Conservation (phyloP, 1,140 invertebrate species). For the Drosophila kepulauana region DNA sequence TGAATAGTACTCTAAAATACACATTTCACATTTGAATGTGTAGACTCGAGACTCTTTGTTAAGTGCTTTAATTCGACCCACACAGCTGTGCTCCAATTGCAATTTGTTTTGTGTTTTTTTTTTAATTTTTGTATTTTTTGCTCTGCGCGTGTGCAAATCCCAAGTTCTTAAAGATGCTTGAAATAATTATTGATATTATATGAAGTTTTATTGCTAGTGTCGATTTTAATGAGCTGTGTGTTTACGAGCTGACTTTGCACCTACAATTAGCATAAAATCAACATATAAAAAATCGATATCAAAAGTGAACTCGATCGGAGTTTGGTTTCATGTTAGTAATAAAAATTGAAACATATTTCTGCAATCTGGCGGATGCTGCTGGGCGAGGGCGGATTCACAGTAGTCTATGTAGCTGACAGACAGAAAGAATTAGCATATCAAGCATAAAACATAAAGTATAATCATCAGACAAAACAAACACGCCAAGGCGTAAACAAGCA, state of each 20-base stretch:
- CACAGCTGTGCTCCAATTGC: constrained; percentile 20
- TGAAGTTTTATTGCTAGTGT: constrained; percentile 27
- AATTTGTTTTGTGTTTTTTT: constrained; percentile 1
- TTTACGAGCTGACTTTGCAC: constrained; percentile 62
- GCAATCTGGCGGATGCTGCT: constrained; percentile 16
- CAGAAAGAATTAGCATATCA: constrained; percentile 34
- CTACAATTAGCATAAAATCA: constrained; percentile 53
- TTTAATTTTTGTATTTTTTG: not conserved
- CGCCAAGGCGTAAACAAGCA: constrained; percentile 35
- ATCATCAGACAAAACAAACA: constrained; percentile 39
- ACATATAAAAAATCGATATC: constrained; percentile 24
- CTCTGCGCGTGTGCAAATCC: constrained; percentile 24
- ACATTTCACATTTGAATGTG: not conserved
- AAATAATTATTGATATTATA: constrained; percentile 21
- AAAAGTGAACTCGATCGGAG: not conserved
- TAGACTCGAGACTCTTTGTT: not conserved
- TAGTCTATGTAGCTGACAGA: not conserved
- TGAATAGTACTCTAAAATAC: no score
- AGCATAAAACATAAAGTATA: constrained; percentile 34
- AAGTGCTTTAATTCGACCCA: constrained; percentile 8
- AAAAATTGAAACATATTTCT: constrained; percentile 24
- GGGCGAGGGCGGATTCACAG: not conserved
- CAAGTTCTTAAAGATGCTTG: constrained; percentile 22
- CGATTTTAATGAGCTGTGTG: constrained; percentile 47
- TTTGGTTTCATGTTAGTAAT: constrained; percentile 2